Evolutionary conservation across 2,797 vertebrate genomes (phyloP).

Genomic region (Chaetodon trifasciatus): DNA sequence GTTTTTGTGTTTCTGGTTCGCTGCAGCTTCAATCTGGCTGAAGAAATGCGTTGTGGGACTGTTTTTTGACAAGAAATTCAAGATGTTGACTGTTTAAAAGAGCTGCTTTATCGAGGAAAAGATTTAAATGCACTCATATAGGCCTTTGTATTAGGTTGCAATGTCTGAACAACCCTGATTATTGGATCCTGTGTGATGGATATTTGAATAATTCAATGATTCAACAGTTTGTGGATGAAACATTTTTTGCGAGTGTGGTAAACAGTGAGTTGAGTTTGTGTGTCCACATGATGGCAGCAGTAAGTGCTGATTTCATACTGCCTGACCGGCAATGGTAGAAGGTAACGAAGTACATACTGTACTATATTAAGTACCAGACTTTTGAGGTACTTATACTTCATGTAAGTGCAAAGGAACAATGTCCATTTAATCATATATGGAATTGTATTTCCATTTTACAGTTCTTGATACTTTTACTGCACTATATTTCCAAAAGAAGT

Average conservation of each 20-base stretch:
- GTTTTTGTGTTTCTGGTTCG: conserved; percentile 14
- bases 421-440: too few relatives aligned
- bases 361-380: background rate
- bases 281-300: conserved; percentile 75
- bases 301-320: background rate
- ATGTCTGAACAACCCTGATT: background rate
- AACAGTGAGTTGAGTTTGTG: background rate
- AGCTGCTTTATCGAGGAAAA: background rate
- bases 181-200: background rate
- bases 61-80: conserved; percentile 5
- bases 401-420: background rate
- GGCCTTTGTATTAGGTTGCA: background rate
- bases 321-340: background rate
- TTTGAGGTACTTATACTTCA: background rate
- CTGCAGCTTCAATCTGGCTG: background rate
- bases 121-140: too few relatives aligned
- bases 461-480: background rate
- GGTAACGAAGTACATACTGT: background rate
- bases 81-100: background rate
- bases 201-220: background rate
- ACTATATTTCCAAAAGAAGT: background rate
- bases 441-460: background rate
- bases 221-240: background rate
- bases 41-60: background rate
- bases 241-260: background rate